phyloP scores from a whole-genome alignment of 2,797 vertebrate genomes.

The Melanotaenia pygmaea region DNA sequence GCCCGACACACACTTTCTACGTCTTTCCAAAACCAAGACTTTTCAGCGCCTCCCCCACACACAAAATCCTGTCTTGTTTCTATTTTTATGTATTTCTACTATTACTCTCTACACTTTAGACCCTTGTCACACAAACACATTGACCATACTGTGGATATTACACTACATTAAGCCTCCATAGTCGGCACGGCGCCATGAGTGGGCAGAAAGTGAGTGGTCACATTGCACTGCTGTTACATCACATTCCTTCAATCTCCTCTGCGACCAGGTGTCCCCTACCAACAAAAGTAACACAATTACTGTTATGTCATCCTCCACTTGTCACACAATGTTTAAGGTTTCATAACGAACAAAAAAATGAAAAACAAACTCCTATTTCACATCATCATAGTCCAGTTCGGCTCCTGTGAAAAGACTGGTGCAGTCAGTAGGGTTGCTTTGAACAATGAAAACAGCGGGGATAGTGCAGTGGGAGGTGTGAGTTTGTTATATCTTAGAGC shows the following conservation, averaged over 20 bases:
- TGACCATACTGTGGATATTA: conserved; percentile 37
- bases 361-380: neutral
- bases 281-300: conserved; percentile 43
- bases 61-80: conserved; percentile 6
- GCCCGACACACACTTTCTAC: conserved; percentile 33
- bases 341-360: neutral
- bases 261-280: conserved; percentile 72
- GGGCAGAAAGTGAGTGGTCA: conserved; percentile 67
- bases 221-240: conserved; percentile 76
- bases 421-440: conserved; percentile 35
- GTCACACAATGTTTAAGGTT: conserved; percentile 44
- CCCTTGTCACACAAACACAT: conserved; percentile 9
- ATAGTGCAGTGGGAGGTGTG: conserved; percentile 58
- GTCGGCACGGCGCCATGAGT: conserved; percentile 64
- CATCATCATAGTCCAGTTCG: neutral
- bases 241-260: conserved; percentile 70
- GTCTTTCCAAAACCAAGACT: conserved; percentile 20
- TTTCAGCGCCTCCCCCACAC: conserved; percentile 16
- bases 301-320: conserved; percentile 25
- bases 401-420: conserved; percentile 13
- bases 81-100: conserved; percentile 42
- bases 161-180: conserved; percentile 58
- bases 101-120: conserved; percentile 25
- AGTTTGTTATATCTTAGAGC: conserved; percentile 43
- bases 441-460: conserved; percentile 43